These are phyloP conservation scores for Lepas anatifera DNA, from an alignment of 2,888 invertebrate genomes.

Conservation along the genomic window DNA sequence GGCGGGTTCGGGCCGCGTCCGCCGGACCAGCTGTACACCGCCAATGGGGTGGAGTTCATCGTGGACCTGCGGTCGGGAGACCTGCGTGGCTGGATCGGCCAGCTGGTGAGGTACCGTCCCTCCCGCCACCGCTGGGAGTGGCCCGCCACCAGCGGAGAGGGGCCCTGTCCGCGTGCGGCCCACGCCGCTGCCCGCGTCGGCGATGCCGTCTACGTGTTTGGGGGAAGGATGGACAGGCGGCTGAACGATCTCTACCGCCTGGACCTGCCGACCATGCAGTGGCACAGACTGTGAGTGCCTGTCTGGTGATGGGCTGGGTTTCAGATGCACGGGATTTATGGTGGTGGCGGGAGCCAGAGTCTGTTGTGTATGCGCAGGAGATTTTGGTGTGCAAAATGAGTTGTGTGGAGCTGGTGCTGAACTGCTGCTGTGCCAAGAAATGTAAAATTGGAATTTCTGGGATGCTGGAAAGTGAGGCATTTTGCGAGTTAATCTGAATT, in stretches of 20 bases:
- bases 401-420: no score
- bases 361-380: no score
- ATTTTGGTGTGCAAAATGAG: no score
- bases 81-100: not conserved
- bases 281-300: constrained; percentile 21
- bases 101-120: not conserved
- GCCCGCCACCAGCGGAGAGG: constrained; percentile 17
- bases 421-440: no score
- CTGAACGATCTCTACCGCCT: constrained; percentile 22
- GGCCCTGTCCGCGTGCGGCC: constrained; percentile 21
- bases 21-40: not conserved
- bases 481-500: no score
- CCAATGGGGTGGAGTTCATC: not conserved
- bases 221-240: constrained; percentile 19
- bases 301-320: no score
- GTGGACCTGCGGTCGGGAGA: not conserved
- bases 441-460: no score
- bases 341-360: no score
- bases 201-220: constrained; percentile 21
- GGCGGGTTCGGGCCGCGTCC: not conserved
- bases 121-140: constrained; percentile 16
- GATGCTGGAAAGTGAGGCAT: no score
- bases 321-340: no score
- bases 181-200: constrained; percentile 20
- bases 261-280: constrained; percentile 13